Evolutionary conservation across 2,113 vertebrate genomes (phyloP).

Genomic region (Marmota flaviventris): DNA sequence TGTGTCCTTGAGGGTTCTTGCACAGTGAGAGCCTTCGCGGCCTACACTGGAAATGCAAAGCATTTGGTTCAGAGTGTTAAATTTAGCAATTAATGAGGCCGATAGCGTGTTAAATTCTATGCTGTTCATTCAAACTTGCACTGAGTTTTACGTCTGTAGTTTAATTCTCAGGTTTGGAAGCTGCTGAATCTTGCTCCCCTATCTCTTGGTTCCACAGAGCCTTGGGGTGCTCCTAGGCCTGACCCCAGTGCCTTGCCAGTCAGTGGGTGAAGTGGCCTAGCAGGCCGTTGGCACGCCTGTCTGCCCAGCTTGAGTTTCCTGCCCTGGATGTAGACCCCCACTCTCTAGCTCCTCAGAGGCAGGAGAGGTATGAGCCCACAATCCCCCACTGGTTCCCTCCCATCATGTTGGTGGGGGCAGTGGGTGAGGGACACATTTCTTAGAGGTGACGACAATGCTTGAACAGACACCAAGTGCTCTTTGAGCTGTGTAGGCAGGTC

Average conservation of each 20-base stretch:
- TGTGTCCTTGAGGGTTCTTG: background rate
- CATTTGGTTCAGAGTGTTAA: too few species aligned
- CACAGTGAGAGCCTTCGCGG: accelerated
- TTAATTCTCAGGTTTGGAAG: background rate
- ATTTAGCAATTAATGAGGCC: background rate
- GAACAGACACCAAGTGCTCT: slow-evolving; percentile 45
- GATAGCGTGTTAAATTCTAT: accelerated
- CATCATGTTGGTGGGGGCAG: background rate
- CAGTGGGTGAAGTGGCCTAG: background rate
- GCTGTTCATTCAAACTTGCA: background rate
- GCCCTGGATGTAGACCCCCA: too few species aligned
- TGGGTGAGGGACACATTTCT: background rate
- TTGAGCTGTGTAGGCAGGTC: slow-evolving; percentile 62
- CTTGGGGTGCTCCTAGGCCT: background rate
- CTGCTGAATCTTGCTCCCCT: background rate
- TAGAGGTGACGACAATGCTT: background rate
- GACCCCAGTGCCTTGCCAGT: background rate
- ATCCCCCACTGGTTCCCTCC: background rate
- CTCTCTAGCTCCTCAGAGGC: background rate
- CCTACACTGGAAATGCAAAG: accelerated
- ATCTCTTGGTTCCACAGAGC: background rate
- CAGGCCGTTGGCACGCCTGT: accelerated
- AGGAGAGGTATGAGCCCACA: background rate
- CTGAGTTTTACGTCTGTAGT: background rate
- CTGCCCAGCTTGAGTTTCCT: background rate